A percentile compares a stretch with the other conserved stretches of the same genome.
phyloP scores from a whole-genome alignment of 2,888 invertebrate genomes.

The Drosophila barbarae region DNA sequence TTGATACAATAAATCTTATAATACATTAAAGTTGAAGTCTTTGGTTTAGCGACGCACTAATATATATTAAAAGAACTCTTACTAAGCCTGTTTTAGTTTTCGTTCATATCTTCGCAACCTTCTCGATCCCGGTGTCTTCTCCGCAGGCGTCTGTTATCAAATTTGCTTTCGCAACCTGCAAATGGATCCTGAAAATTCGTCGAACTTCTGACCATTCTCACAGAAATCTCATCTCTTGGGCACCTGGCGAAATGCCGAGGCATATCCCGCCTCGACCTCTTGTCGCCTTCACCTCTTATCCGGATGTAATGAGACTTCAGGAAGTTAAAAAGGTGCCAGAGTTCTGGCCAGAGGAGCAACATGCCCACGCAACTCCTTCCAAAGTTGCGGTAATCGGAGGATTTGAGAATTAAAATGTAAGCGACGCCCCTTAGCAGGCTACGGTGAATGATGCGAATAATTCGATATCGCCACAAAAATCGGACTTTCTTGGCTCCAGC shows the following conservation, averaged over 20 bases:
- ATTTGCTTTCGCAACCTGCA: not conserved
- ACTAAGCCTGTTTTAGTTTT: too few relatives aligned
- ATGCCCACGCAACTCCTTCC: slow-evolving; percentile 9
- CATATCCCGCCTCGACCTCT: not conserved
- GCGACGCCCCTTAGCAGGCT: slow-evolving; percentile 4
- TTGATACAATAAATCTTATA: too few relatives aligned
- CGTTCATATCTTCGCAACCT: too few relatives aligned
- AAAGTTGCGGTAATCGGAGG: slow-evolving; percentile 37
- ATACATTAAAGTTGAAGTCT: too few relatives aligned
- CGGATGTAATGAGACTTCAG: not conserved
- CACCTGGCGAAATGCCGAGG: slow-evolving; percentile 5
- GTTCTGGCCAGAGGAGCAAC: slow-evolving; percentile 29
- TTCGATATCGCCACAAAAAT: slow-evolving; percentile 5
- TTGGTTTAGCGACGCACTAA: too few relatives aligned
- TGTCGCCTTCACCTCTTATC: slow-evolving; percentile 11
- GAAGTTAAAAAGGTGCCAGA: slow-evolving; percentile 11
- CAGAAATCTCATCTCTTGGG: too few relatives aligned
- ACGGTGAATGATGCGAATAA: not conserved
- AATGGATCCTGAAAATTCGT: too few relatives aligned
- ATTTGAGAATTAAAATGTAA: slow-evolving; percentile 20
- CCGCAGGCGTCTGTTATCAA: not conserved
- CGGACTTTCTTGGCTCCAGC: not conserved
- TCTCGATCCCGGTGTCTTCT: not conserved
- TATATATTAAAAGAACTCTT: too few relatives aligned
- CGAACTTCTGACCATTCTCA: not conserved